phyloP scores from a whole-genome alignment of 2,888 invertebrate species.

The Cantharis flavilabris region DNA sequence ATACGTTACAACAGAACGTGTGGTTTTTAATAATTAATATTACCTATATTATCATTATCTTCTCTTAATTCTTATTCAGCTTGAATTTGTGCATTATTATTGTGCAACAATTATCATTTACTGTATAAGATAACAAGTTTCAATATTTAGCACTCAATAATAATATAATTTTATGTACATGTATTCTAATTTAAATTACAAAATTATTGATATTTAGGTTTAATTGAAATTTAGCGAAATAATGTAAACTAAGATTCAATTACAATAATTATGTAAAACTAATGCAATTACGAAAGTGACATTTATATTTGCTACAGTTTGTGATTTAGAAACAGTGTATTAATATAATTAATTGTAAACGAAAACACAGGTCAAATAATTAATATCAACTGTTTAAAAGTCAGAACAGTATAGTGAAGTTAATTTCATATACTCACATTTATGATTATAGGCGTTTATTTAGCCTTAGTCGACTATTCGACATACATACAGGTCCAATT shows the following conservation, averaged over 20 bases:
- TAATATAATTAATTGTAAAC: not conserved
- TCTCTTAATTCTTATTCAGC: not conserved
- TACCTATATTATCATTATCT: not conserved
- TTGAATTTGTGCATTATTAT: not conserved
- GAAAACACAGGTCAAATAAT: not conserved
- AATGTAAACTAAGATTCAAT: not conserved
- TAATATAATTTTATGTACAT: not conserved
- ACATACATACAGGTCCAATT: too few relatives aligned
- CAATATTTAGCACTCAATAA: not conserved
- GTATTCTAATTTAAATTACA: not conserved
- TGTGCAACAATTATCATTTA: not conserved
- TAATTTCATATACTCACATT: not conserved
- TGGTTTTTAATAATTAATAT: not conserved
- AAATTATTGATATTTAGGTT: not conserved
- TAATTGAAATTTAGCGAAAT: not conserved
- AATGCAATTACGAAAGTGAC: not conserved
- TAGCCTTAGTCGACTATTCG: too few relatives aligned
- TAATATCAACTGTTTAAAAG: not conserved
- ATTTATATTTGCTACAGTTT: not conserved
- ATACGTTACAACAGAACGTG: not conserved
- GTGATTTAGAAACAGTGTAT: not conserved
- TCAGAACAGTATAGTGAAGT: not conserved
- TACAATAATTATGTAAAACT: not conserved
- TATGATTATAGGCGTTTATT: too few relatives aligned
- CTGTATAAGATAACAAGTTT: not conserved